A percentile compares a stretch with the other conserved stretches of the same genome.
Conservation (phyloP, 2,113 vertebrate species). For the Patagioenas fasciata region DNA sequence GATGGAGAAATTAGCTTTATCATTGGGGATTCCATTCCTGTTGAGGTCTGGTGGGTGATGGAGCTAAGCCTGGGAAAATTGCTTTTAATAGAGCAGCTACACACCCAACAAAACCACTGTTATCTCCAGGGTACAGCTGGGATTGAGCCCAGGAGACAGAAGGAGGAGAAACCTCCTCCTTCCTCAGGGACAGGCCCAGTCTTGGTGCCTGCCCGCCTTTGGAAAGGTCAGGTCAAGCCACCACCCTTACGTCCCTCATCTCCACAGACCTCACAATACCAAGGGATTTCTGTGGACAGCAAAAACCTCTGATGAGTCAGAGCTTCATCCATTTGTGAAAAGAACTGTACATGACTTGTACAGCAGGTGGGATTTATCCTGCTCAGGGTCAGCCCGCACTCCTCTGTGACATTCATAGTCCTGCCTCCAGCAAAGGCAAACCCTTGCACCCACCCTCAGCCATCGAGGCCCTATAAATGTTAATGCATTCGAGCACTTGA, state of each 20-base stretch:
- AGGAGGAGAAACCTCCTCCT: not conserved
- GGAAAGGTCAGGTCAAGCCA: not conserved
- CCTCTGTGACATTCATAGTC: not conserved
- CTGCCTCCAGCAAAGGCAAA: not conserved
- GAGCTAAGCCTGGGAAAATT: not conserved
- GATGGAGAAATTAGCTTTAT: not conserved
- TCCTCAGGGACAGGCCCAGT: not conserved
- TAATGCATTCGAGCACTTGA: not conserved
- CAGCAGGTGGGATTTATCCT: not conserved
- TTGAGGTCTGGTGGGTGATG: not conserved
- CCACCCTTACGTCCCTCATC: not conserved
- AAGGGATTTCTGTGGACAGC: not conserved
- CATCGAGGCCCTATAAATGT: not conserved
- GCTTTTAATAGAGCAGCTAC: not conserved
- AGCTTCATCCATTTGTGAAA: not conserved
- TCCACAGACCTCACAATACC: not conserved
- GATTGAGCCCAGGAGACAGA: not conserved
- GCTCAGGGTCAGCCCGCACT: not conserved
- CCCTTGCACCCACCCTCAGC: not conserved
- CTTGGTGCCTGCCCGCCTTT: not conserved
- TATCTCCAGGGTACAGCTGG: not conserved
- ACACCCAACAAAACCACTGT: not conserved
- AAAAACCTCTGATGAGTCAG: not conserved
- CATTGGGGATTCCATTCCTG: not conserved
- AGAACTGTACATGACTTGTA: not conserved